A percentile compares a stretch with the other conserved stretches of the same genome.
phyloP scores from a whole-genome alignment of 1,140 invertebrate species.

The Oncopodura yosiiana region DNA sequence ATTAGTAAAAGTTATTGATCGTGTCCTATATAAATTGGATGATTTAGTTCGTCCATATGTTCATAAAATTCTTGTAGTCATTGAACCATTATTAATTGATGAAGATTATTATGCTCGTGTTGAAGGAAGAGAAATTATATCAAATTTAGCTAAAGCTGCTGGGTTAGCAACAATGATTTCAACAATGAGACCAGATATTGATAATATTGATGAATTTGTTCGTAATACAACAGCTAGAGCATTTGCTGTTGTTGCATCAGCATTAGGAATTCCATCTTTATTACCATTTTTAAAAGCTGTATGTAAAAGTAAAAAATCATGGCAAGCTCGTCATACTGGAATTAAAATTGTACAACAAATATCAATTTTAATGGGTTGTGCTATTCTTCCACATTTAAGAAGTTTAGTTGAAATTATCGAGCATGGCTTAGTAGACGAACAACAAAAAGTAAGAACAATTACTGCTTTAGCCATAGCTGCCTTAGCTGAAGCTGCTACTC shows the following conservation, averaged over 20 bases:
- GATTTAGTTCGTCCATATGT: constrained; percentile 98
- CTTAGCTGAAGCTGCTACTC: constrained; percentile 93
- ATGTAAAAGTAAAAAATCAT: constrained; percentile 97
- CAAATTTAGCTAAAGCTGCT: constrained; percentile 98
- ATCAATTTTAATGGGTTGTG: constrained; percentile 99
- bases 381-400: constrained; percentile 95
- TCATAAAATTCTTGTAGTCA: constrained; percentile 98
- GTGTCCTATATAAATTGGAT: constrained; percentile 97
- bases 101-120: constrained; percentile 99
- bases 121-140: constrained; percentile 98
- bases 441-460: constrained; percentile 81
- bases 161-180: constrained; percentile 99
- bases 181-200: constrained; percentile 99
- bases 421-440: constrained; percentile 70
- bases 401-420: constrained; percentile 99
- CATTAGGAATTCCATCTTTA: constrained; percentile 93
- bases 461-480: constrained; percentile 97
- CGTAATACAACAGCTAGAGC: constrained; percentile 97
- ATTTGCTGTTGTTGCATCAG: constrained; percentile 98
- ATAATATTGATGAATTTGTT: constrained; percentile 99
- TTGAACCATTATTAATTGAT: constrained; percentile 96
- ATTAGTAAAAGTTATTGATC: constrained; percentile 98
- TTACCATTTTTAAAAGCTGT: constrained; percentile 98
- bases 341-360: constrained; percentile 99
- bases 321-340: constrained; percentile 98